Evolutionary conservation across 2,797 vertebrate species (phyloP), one percentile per base, ranked within the genome.

Genomic region (Loris lydekkerianus): DNA sequence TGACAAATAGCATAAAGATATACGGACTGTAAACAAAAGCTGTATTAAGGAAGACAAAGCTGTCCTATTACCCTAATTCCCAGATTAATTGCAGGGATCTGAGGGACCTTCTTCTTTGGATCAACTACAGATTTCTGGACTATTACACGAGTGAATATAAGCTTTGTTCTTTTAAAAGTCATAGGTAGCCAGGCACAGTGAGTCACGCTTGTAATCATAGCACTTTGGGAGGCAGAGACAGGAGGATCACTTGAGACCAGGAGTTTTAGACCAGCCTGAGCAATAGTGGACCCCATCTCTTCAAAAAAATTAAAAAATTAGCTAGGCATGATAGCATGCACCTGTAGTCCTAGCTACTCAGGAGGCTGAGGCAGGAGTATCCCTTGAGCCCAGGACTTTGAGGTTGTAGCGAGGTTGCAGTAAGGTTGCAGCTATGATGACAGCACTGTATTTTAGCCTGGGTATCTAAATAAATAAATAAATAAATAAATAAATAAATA

Each of bases 1-100:
- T 94, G 43, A n/a, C 10, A 95, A 86, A 61, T 43, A 18, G 56
- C 58, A 91, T 56, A 58, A 84, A 37, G 23, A 91, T 90, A 86
- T 67, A 10, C 20, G 14, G 37, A 53, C 20, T 56, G 58, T 43
- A 94, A 63, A 75, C 58, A 43, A 29, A 78, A 89, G 23, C 37
- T 21, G 3, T 76, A 60, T 70, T 60, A 72, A 83, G 56, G 27
- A 49, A 67, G 21, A 29, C 10, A 80, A 92, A 93, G 34, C 13
- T 37, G 58, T 3, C 31, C 63, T 34, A n/a, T 63, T 63, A 86
- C 53, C 43, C 63, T 40, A 91, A 27, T 18, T 58, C 25, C n/a
- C 21, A 67, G 15, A 0, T 10, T 92, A 58, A 82, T 58, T 93
- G 95, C 3, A 1, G 20, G 60, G 75, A 86, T 4, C 49, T 86